A percentile compares a stretch with the other conserved stretches of the same genome.
phyloP scores from a whole-genome alignment of 1,140 invertebrate species.

The Rhyzopertha dominica region DNA sequence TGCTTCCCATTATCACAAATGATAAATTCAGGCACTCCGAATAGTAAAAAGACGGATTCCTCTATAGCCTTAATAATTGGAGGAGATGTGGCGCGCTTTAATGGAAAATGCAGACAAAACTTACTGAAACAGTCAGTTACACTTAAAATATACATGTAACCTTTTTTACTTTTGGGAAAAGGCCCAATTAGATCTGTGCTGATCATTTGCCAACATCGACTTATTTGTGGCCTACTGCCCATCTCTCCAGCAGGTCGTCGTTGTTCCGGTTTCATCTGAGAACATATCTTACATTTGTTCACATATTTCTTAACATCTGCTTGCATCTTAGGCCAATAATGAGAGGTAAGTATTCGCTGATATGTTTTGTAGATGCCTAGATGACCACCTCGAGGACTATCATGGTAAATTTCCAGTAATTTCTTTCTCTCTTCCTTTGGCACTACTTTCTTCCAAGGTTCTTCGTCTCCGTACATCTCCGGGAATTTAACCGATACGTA shows the following conservation, averaged over 20 bases:
- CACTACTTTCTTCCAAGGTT: constrained; percentile 25
- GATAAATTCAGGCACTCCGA: constrained; percentile 19
- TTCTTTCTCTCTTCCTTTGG: constrained; percentile 13
- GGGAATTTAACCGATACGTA: neutral
- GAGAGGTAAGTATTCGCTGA: neutral
- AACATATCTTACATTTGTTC: neutral
- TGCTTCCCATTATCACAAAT: constrained; percentile 12
- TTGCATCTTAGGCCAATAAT: constrained; percentile 11
- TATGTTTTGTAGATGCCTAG: constrained; percentile 29
- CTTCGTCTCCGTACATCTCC: constrained; percentile 31
- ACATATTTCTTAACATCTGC: constrained; percentile 2
- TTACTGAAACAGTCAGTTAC: constrained; percentile 15
- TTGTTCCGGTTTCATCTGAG: neutral
- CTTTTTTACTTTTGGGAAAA: constrained; percentile 7
- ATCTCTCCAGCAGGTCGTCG: neutral
- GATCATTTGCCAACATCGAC: constrained; percentile 10
- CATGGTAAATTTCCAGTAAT: constrained; percentile 24
- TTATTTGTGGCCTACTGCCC: neutral
- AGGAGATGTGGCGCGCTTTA: neutral
- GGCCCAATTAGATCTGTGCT: constrained; percentile 11
- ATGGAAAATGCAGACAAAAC: constrained; percentile 5
- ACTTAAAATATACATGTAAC: constrained; percentile 9
- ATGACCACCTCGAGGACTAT: constrained; percentile 22
- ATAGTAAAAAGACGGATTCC: constrained; percentile 8
- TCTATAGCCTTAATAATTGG: constrained; percentile 6